A percentile compares a stretch with the other conserved stretches of the same genome.
Evolutionary conservation across 2,113 vertebrate genomes (phyloP).

Genomic region (Hippocampus guttulatus): DNA sequence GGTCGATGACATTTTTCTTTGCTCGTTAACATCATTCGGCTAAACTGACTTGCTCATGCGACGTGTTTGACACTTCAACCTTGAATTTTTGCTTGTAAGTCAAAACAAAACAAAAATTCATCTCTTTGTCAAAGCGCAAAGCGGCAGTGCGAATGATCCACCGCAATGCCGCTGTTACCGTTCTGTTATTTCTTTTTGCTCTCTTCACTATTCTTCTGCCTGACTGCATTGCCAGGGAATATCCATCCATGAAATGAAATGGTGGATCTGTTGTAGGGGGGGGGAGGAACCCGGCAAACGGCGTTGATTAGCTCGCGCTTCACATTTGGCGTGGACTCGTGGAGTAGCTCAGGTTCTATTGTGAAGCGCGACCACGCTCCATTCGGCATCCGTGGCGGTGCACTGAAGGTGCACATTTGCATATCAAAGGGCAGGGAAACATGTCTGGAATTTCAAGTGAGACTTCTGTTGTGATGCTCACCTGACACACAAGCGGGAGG

Average conservation of each 20-base stretch:
- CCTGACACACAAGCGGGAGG: background rate
- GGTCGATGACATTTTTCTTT: too few relatives aligned
- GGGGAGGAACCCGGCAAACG: background rate
- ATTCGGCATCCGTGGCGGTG: conserved; percentile 62
- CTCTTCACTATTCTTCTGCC: background rate
- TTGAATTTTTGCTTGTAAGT: too few relatives aligned
- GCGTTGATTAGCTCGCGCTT: conserved; percentile 54
- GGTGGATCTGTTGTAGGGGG: background rate
- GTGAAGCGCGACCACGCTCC: conserved; percentile 41
- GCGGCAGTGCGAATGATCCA: too few relatives aligned
- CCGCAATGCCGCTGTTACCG: too few relatives aligned
- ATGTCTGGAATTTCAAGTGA: conserved; percentile 71
- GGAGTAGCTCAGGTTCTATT: conserved; percentile 55
- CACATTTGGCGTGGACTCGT: conserved; percentile 57
- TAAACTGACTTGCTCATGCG: too few relatives aligned
- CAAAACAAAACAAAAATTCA: too few relatives aligned
- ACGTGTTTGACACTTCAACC: too few relatives aligned
- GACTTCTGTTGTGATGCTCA: conserved; percentile 65
- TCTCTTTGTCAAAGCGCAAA: too few relatives aligned
- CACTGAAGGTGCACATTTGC: conserved; percentile 75
- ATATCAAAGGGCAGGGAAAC: conserved; percentile 71
- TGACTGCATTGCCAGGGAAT: background rate
- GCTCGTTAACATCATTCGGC: too few relatives aligned
- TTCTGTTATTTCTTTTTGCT: background rate
- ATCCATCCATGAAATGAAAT: background rate